Evolutionary conservation across 2,797 vertebrate species (phyloP), one percentile per base, ranked within the genome.

Genomic region (Clarias platycephalus): DNA sequence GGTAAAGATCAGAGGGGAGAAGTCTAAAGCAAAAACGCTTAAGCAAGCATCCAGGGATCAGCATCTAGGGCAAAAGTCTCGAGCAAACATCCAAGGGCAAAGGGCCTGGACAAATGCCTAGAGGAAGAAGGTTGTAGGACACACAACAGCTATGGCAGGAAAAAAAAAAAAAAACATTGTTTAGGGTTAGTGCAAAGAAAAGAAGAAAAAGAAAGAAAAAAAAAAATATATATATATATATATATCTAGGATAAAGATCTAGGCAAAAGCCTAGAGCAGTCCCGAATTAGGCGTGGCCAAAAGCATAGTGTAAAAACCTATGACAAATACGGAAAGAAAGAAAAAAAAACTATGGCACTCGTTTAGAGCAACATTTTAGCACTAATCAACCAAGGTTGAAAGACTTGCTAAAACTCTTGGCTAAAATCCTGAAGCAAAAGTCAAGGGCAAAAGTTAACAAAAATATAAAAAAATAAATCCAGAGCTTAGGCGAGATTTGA

Each of bases 401-500:
- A 8, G 44, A 49, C 44, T 49, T 49, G 44, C 44, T 49, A 12
- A 44, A 44, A 10, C 44, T 44, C 44, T 44, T 44, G 44, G 9
- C 9, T 44, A 44, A 49, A 49, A 49, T 26, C n/a, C 26, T 40
- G 40, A 16, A 9, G 49, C 26, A 60, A 60, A 60, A 60, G 16
- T 37, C 20, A 37, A 58, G 9, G 9, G 3, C 18, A 57, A 76
- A 79, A 13, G 18, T 58, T 2, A 31, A 24, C 4, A 10, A 12
- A 16, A 37, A 78, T 40, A 26, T 9, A 15, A 40, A 6, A 40
- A 13, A 63, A 40, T 62, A 63, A n/a, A 28, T 76, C 53, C 74
- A 76, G 13, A 82, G 80, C 12, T 60, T 74, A 31, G 22, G 40
- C 31, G 31, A 55, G 26, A 34, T 70, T 81, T 53, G 12, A 86